Conservation (phyloP, 2,888 invertebrate species). For the Acholoe squamosa region DNA sequence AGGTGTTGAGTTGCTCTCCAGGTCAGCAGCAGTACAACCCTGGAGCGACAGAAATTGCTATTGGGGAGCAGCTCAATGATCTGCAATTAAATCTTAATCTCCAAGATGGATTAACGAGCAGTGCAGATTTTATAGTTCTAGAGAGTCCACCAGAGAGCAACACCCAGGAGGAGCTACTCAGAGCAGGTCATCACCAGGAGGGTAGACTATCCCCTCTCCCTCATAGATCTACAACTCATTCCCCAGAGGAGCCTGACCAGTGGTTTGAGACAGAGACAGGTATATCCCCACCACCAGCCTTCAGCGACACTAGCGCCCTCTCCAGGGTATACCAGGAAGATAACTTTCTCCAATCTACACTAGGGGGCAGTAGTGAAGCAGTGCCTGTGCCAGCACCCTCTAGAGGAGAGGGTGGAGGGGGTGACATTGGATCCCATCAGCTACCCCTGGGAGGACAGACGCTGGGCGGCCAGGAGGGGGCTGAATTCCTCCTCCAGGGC, state of each 20-base stretch:
- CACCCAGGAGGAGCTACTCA: not conserved
- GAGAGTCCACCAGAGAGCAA: not conserved
- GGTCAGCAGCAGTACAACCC: not conserved
- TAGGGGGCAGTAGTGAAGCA: not conserved
- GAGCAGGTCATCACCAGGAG: not conserved
- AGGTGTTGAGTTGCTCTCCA: not conserved
- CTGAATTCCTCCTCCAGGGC: slow-evolving; percentile 38
- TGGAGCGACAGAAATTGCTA: not conserved
- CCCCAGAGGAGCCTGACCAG: not conserved
- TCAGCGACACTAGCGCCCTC: not conserved
- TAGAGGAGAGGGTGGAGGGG: not conserved
- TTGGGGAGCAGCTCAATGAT: not conserved
- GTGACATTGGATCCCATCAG: not conserved
- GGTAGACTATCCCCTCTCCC: not conserved
- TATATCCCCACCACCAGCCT: not conserved
- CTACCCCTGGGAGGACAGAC: not conserved
- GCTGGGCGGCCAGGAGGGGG: not conserved
- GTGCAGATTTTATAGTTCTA: not conserved
- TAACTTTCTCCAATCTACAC: not conserved
- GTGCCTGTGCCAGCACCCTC: not conserved
- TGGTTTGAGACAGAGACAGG: slow-evolving; percentile 51
- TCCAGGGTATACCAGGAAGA: not conserved
- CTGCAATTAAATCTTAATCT: not conserved
- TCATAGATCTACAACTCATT: not conserved
- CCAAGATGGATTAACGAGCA: not conserved